Evolutionary conservation across 2,888 invertebrate genomes (phyloP).

Genomic region (Gibbula magus): DNA sequence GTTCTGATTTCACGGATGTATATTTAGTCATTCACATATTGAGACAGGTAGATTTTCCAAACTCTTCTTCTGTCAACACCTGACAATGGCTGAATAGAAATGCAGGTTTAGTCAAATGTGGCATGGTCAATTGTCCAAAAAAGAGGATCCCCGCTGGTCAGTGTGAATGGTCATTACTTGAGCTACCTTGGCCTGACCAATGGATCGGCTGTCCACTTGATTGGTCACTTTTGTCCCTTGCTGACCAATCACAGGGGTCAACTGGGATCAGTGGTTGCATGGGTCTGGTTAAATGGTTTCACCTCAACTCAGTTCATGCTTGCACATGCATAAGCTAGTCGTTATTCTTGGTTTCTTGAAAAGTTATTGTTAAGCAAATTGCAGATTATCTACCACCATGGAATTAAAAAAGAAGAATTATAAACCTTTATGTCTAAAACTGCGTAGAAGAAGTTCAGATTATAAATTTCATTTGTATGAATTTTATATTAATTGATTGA

Average conservation of each 20-base stretch:
- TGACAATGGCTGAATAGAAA: background rate
- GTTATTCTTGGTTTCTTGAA: too few species aligned
- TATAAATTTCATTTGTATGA: too few species aligned
- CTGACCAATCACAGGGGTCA: conserved; percentile 18
- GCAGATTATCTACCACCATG: too few species aligned
- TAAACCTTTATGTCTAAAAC: too few species aligned
- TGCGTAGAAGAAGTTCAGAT: too few species aligned
- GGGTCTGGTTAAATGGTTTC: background rate
- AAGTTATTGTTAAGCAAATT: too few species aligned
- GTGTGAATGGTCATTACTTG: background rate
- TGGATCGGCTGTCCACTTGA: background rate
- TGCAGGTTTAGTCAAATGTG: background rate
- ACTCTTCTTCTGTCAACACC: background rate
- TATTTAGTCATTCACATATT: background rate
- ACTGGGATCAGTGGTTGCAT: background rate
- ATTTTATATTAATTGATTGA: too few species aligned
- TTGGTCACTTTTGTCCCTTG: background rate
- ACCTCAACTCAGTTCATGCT: background rate
- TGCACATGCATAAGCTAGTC: too few species aligned
- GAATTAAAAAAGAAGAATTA: too few species aligned
- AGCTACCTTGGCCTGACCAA: background rate
- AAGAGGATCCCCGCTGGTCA: background rate
- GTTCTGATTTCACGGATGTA: background rate
- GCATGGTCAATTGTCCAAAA: background rate
- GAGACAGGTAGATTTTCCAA: background rate